Evolutionary conservation across 35 echinoderm and acorn worm genomes (phyloP).

Genomic region (Anneissia japonica): DNA sequence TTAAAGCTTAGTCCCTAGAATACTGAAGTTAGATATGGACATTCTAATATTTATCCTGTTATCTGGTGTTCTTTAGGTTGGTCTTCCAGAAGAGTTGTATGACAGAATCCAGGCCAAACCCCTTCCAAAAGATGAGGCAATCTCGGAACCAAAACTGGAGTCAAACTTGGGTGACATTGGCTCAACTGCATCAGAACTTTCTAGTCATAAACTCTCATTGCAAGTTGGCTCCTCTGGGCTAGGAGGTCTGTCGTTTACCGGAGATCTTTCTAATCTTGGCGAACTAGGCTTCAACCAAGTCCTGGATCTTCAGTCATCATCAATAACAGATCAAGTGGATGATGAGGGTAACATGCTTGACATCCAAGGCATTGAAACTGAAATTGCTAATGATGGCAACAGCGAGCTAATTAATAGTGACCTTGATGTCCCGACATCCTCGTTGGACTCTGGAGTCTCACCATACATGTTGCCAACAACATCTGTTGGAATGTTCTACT

Average conservation of each 20-base stretch:
- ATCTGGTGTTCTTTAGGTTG: neutral
- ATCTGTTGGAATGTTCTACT: slow-evolving; percentile 68
- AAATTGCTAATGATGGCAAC: slow-evolving; percentile 37
- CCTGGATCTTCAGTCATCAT: neutral
- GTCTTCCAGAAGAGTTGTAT: neutral
- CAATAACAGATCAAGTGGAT: slow-evolving; percentile 15
- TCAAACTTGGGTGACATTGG: too few species aligned
- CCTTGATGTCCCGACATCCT: slow-evolving; percentile 17
- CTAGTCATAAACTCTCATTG: neutral
- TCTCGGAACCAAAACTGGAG: neutral
- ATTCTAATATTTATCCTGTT: too few species aligned
- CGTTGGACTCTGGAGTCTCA: slow-evolving; percentile 50
- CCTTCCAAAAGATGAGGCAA: neutral
- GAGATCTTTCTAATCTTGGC: neutral
- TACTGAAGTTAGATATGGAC: too few species aligned
- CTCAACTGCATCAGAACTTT: neutral
- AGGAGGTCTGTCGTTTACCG: neutral
- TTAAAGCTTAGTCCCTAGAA: too few species aligned
- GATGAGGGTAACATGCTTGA: neutral
- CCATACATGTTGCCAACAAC: slow-evolving; percentile 65
- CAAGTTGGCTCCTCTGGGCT: neutral
- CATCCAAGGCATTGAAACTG: neutral
- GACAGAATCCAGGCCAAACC: neutral
- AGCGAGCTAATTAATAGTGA: slow-evolving; percentile 14
- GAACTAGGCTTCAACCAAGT: neutral